Conservation (phyloP, 2,797 vertebrate species). For the Xenopus petersii region DNA sequence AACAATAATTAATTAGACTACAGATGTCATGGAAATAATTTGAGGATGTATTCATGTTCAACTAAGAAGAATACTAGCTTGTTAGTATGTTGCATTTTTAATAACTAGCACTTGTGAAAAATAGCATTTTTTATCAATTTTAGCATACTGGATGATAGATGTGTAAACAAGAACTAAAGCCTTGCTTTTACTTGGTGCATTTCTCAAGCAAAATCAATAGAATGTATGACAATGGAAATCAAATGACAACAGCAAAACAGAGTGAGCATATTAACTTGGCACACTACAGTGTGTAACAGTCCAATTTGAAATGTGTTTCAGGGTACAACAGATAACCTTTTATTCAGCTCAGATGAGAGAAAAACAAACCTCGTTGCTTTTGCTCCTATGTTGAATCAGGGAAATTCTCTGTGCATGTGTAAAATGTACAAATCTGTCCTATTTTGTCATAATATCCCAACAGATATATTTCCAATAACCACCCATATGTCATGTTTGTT, state of each 20-base stretch:
- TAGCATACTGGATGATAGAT: too few species aligned
- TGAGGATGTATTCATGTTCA: too few species aligned
- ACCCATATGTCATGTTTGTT: not conserved
- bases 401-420: not conserved
- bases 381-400: not conserved
- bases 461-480: not conserved
- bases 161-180: not conserved
- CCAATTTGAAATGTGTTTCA: not conserved
- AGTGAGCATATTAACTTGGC: not conserved
- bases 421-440: not conserved
- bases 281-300: not conserved
- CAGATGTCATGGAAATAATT: too few species aligned
- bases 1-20: too few species aligned
- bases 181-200: not conserved
- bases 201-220: not conserved
- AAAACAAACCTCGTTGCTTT: not conserved
- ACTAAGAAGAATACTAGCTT: too few species aligned
- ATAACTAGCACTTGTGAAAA: too few species aligned
- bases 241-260: not conserved
- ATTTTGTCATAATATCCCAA: not conserved
- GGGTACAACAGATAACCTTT: conserved; percentile 3
- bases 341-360: not conserved
- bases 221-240: not conserved
- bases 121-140: too few species aligned
- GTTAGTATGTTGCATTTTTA: too few species aligned